These are phyloP conservation scores for Acyrthosiphon pisum DNA, from an alignment of 1,140 invertebrate species.

Conservation along the genomic window DNA sequence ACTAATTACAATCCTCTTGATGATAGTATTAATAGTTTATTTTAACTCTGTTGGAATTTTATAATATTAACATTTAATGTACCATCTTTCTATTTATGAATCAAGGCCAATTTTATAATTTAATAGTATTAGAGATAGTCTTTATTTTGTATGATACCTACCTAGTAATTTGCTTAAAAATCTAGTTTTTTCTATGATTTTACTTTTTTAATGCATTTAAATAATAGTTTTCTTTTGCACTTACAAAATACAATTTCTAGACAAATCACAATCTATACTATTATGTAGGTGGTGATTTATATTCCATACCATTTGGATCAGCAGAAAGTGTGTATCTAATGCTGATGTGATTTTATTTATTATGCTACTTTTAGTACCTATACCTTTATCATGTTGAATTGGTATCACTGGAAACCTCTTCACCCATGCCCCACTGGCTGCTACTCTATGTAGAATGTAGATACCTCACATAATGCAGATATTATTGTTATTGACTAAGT, in stretches of 20 bases:
- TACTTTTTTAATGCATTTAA: neutral
- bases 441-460: neutral
- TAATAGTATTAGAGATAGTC: neutral
- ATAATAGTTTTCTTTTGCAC: neutral
- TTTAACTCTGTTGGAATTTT: neutral
- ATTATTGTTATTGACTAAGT: neutral
- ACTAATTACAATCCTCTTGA: neutral
- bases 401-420: neutral
- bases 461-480: neutral
- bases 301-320: neutral
- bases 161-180: neutral
- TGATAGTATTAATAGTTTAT: neutral
- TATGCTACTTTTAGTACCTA: neutral
- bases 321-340: neutral
- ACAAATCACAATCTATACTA: neutral
- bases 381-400: neutral
- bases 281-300: neutral
- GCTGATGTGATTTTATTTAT: neutral
- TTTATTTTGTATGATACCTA: neutral
- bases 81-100: neutral
- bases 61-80: neutral
- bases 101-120: neutral
- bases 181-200: neutral
- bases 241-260: neutral
- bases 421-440: too few relatives aligned